Evolutionary conservation across 2,113 vertebrate genomes (phyloP).

Genomic region (Gallinago media): DNA sequence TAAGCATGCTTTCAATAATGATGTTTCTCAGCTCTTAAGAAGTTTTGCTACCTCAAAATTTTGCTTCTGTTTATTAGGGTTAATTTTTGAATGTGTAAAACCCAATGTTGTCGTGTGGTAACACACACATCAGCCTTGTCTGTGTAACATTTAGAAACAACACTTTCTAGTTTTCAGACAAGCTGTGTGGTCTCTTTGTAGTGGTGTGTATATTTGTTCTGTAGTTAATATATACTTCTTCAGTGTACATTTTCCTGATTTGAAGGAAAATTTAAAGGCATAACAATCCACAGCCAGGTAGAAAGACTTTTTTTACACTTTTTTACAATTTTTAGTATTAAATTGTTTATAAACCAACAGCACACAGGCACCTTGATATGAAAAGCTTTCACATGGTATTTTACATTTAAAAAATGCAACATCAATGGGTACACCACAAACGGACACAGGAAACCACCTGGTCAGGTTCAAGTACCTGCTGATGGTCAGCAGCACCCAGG

Average conservation of each 20-base stretch:
- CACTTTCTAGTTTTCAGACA: background rate
- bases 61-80: background rate
- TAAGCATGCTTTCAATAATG: background rate
- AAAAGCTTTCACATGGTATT: background rate
- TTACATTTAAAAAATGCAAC: background rate
- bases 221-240: background rate
- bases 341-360: background rate
- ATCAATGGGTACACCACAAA: background rate
- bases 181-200: background rate
- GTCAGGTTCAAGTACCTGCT: background rate
- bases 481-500: background rate
- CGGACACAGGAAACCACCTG: background rate
- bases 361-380: background rate
- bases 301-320: background rate
- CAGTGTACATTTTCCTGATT: background rate
- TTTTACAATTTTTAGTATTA: background rate
- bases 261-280: background rate
- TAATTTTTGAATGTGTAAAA: background rate
- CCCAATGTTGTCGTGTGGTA: rapidly evolving
- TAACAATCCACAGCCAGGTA: background rate
- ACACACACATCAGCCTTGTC: background rate
- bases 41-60: background rate
- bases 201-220: background rate
- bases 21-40: background rate
- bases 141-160: background rate